Percentiles rank a stretch among this genome's conserved stretches.
Conservation (phyloP, 2,797 vertebrate species). For the Sebastes cheni region DNA sequence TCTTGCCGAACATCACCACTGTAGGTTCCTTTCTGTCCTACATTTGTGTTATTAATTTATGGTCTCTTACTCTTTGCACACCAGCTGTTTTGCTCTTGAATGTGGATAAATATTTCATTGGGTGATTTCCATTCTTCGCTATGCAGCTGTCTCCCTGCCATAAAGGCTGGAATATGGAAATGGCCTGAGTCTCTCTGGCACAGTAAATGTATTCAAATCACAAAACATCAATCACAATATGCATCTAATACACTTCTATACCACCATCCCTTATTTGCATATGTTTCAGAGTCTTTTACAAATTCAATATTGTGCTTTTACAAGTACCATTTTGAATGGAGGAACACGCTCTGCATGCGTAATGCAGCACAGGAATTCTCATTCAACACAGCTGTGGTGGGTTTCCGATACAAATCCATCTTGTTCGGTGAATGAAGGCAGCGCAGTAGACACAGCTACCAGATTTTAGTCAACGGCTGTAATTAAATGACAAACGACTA, state of each 20-base stretch:
- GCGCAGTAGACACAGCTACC: background rate
- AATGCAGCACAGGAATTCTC: constrained; percentile 29
- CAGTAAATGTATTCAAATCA: constrained; percentile 58
- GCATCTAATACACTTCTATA: constrained; percentile 41
- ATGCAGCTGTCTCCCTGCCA: constrained; percentile 53
- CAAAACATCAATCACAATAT: constrained; percentile 57
- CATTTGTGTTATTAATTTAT: constrained; percentile 53
- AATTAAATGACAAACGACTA: constrained; percentile 45
- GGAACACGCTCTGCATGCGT: constrained; percentile 45
- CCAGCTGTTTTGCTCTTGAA: constrained; percentile 56
- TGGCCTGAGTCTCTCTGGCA: constrained; percentile 29
- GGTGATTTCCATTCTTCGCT: constrained; percentile 63
- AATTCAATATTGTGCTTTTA: constrained; percentile 60
- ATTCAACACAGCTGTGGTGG: constrained; percentile 28
- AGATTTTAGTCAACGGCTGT: constrained; percentile 41
- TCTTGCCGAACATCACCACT: constrained; percentile 14
- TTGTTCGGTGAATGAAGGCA: constrained; percentile 22
- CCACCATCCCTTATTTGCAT: constrained; percentile 48
- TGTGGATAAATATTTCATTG: constrained; percentile 69
- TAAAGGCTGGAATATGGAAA: constrained; percentile 59
- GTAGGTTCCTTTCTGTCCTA: constrained; percentile 22
- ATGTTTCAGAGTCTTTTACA: constrained; percentile 59
- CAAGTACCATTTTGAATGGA: constrained; percentile 36
- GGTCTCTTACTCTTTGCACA: constrained; percentile 23
- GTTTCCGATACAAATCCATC: constrained; percentile 42